Percentiles rank a stretch among this genome's conserved stretches.
Evolutionary conservation across 2,888 invertebrate genomes (phyloP).

Genomic region (Oxytorus armatus): DNA sequence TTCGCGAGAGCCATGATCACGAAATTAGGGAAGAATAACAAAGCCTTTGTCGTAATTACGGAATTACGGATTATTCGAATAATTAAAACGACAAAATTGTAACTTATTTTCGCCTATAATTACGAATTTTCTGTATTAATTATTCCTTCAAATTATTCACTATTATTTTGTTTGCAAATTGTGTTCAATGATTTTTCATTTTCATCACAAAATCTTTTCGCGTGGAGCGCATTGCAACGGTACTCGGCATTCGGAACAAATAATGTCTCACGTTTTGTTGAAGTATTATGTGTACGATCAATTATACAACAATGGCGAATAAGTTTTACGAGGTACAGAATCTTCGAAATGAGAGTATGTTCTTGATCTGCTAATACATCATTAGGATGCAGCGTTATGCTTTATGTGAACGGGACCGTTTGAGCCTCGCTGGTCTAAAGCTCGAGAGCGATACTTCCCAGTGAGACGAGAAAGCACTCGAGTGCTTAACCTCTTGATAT

Average conservation of each 20-base stretch:
- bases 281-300: not conserved
- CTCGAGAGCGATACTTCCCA: conserved; percentile 42
- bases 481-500: conserved; percentile 58
- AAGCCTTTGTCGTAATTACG: not conserved
- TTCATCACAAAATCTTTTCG: not conserved
- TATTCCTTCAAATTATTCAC: too few species aligned
- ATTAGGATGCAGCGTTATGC: conserved; percentile 4
- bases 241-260: not conserved
- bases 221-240: not conserved
- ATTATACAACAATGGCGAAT: not conserved
- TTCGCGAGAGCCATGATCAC: too few species aligned
- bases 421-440: conserved; percentile 9
- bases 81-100: too few species aligned
- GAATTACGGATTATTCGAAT: too few species aligned
- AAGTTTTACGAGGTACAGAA: not conserved
- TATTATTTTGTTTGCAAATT: not conserved
- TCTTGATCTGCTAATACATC: not conserved
- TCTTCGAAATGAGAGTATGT: not conserved
- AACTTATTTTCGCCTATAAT: too few species aligned
- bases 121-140: not conserved
- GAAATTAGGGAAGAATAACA: not conserved
- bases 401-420: not conserved
- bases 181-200: not conserved
- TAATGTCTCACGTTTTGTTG: not conserved
- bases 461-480: conserved; percentile 40